phyloP scores from a whole-genome alignment of 1,140 invertebrate species.

The Pseudomyrmex cubaensis region DNA sequence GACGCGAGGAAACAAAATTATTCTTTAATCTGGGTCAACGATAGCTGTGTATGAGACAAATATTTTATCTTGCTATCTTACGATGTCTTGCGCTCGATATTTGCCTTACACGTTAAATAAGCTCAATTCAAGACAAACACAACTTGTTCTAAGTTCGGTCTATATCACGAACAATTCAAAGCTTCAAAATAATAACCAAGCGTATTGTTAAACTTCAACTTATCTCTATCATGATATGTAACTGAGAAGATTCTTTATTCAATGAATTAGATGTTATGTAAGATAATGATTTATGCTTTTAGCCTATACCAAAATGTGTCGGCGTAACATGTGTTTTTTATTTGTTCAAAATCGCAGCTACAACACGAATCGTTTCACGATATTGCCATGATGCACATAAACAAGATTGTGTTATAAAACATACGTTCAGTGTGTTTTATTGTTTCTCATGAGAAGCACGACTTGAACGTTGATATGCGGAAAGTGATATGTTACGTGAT shows the following conservation, averaged over 20 bases:
- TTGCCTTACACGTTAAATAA: constrained; percentile 54
- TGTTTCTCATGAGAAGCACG: not conserved
- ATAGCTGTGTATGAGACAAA: constrained; percentile 65
- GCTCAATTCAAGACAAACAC: not conserved
- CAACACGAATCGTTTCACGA: not conserved
- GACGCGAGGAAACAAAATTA: constrained; percentile 59
- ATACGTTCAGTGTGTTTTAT: not conserved
- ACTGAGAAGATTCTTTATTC: not conserved
- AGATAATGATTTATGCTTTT: not conserved
- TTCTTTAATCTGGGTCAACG: constrained; percentile 73
- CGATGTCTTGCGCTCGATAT: constrained; percentile 31
- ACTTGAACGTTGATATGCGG: not conserved
- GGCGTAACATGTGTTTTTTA: not conserved
- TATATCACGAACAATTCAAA: not conserved
- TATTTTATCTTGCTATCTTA: constrained; percentile 56
- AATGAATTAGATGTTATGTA: not conserved
- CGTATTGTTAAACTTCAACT: constrained; percentile 3
- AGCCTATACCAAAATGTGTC: not conserved
- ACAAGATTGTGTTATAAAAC: not conserved
- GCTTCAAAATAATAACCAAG: not conserved
- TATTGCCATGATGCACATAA: not conserved
- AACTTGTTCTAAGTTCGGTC: not conserved
- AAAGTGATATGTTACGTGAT: not conserved
- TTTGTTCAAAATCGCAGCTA: no score
- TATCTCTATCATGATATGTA: not conserved